phyloP scores from a whole-genome alignment of 2,888 invertebrate species.

The Diadegma fenestrale region DNA sequence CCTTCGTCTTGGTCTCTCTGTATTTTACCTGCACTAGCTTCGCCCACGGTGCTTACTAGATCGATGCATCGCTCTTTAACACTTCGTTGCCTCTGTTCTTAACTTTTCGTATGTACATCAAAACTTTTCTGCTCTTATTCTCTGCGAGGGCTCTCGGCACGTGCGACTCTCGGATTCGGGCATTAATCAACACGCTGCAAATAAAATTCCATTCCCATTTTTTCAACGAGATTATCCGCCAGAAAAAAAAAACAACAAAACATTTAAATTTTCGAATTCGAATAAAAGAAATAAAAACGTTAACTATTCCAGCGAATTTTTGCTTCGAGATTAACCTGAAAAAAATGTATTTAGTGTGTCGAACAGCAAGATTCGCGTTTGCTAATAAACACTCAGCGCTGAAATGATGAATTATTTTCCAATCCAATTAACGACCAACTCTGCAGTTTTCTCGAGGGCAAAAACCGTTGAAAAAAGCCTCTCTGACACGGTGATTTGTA shows the following conservation, averaged over 20 bases:
- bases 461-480: not conserved
- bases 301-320: too few relatives aligned
- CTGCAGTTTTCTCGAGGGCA: not conserved
- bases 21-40: not conserved
- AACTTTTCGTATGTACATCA: slow-evolving; percentile 41
- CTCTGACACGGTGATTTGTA: not conserved
- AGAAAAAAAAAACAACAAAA: not conserved
- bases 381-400: too few relatives aligned
- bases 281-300: not conserved
- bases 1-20: not conserved
- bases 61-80: slow-evolving; percentile 64
- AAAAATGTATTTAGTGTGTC: too few relatives aligned
- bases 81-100: slow-evolving; percentile 49
- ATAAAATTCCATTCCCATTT: not conserved
- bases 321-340: too few relatives aligned
- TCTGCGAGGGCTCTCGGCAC: not conserved
- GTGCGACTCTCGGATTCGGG: not conserved
- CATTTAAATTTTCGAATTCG: not conserved
- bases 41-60: slow-evolving; percentile 38
- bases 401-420: not conserved
- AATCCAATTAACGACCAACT: not conserved
- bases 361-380: too few relatives aligned
- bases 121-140: slow-evolving; percentile 31
- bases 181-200: not conserved
- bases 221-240: not conserved